These are phyloP conservation scores for Lepidurus couesii DNA, from an alignment of 1,140 invertebrate species.

Conservation along the genomic window DNA sequence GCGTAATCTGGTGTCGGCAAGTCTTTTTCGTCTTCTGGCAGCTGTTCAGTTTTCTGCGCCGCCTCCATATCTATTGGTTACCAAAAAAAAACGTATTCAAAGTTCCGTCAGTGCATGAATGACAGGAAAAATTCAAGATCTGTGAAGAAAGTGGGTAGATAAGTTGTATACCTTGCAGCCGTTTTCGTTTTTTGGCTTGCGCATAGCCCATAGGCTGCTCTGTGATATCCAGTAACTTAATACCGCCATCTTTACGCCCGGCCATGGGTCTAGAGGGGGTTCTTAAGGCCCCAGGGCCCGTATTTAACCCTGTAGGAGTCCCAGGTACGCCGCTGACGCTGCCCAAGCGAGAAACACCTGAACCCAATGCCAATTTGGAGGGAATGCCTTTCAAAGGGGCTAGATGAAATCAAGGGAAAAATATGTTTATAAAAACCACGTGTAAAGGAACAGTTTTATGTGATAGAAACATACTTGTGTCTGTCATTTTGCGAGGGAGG, in stretches of 20 bases:
- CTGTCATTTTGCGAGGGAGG: conserved; percentile 94
- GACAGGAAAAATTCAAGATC: conserved; percentile 12
- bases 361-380: conserved; percentile 53
- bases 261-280: conserved; percentile 50
- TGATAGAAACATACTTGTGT: conserved; percentile 64
- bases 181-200: conserved; percentile 59
- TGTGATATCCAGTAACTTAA: conserved; percentile 85
- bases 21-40: conserved; percentile 31
- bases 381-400: conserved; percentile 87
- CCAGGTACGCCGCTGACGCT: conserved; percentile 28
- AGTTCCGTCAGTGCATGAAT: conserved; percentile 1
- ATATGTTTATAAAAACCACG: neutral
- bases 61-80: conserved; percentile 64
- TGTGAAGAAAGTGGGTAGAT: neutral
- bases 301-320: conserved; percentile 19
- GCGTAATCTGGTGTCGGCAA: conserved; percentile 67
- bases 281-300: conserved; percentile 40
- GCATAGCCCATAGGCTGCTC: conserved; percentile 73
- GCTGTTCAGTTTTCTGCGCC: conserved; percentile 53
- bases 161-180: conserved; percentile 52
- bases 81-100: neutral
- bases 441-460: neutral
- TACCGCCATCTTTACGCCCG: conserved; percentile 75
- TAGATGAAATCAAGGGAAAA: conserved; percentile 42
- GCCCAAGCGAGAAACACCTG: conserved; percentile 41